Base-by-base conservation (phyloP, 2,113 vertebrate genomes). In the Bostrychus sinensis region DNA sequence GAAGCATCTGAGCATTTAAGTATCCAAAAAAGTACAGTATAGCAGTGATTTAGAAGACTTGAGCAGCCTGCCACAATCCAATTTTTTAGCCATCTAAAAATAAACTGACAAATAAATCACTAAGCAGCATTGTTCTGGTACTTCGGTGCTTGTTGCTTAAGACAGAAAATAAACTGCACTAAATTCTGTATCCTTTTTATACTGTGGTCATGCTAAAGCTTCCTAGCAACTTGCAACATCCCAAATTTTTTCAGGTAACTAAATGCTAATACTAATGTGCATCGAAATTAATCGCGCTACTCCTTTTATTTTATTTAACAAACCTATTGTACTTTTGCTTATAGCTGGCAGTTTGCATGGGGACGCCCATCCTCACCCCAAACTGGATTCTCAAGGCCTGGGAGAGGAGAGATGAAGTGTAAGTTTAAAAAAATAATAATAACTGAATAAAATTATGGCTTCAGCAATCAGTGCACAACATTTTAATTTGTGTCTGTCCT, bases 281-380 rank as follows among this genome's bases (percentile, higher is more conserved):
- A n/a, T n/a, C n/a, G n/a, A n/a, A n/a, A n/a, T n/a, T n/a, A n/a
- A n/a, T n/a, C n/a, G n/a, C n/a, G n/a, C n/a, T n/a, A 23, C 5
- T 17, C 2, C 5, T 11, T 42, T n/a, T 56, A n/a, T 57, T 30
- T 12, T 7, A 36, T 62, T 0, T 62, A 20, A 45, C 19, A 45
- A 20, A 3, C 22, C 6, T 25, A 11, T 7, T 67, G 8, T 68
- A 10, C 9, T 11, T 1, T 66, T 11, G 6, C 46, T 46, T 46
- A 26, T 63, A 99, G 97, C 79, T 97, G 89, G 97, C 96, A 28
- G 96, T 98, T 45, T 97, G 95, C 70, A 92, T 99, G 87, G 97
- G 97, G 30, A 95, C 95, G 32, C 97, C 97, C 42, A 98, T 98
- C 5, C 89, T 98, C 86, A 96, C 94, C 71, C 92, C 95, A 57